A percentile compares a stretch with the other conserved stretches of the same genome.
Conservation (phyloP, 1,140 invertebrate species). For the Kradibia gibbosae region DNA sequence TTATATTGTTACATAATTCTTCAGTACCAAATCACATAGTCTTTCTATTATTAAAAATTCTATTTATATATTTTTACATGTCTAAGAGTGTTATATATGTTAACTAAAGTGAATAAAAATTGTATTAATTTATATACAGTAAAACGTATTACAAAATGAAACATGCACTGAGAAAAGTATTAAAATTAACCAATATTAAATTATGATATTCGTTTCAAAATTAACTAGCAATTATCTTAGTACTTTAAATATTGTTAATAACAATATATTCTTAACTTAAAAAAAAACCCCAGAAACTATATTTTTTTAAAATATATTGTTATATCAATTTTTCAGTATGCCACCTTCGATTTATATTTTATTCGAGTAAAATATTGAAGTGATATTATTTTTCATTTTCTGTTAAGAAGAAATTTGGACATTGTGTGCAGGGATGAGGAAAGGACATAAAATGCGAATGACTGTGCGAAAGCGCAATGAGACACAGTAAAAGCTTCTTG, state of each 20-base stretch:
- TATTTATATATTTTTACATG: not conserved
- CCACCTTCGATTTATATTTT: not conserved
- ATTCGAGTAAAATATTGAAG: not conserved
- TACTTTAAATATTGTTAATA: not conserved
- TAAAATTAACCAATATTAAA: not conserved
- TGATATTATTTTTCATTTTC: not conserved
- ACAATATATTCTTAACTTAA: not conserved
- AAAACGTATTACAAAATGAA: not conserved
- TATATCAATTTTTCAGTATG: not conserved
- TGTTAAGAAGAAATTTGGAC: not conserved
- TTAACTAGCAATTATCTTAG: not conserved
- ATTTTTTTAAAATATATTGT: not conserved
- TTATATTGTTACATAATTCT: too few species aligned
- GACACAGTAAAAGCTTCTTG: constrained; percentile 8
- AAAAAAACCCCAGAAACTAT: not conserved
- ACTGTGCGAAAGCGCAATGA: constrained; percentile 44
- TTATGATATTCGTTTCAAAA: not conserved
- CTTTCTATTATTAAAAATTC: not conserved
- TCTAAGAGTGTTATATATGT: not conserved
- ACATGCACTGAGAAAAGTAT: not conserved
- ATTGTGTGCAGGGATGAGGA: not conserved
- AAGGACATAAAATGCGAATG: constrained; percentile 23
- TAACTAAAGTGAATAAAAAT: not conserved
- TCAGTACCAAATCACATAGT: not conserved
- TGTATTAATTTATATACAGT: not conserved